Evolutionary conservation across 2,113 vertebrate genomes (phyloP).

Genomic region (Sebastes schlegelii): DNA sequence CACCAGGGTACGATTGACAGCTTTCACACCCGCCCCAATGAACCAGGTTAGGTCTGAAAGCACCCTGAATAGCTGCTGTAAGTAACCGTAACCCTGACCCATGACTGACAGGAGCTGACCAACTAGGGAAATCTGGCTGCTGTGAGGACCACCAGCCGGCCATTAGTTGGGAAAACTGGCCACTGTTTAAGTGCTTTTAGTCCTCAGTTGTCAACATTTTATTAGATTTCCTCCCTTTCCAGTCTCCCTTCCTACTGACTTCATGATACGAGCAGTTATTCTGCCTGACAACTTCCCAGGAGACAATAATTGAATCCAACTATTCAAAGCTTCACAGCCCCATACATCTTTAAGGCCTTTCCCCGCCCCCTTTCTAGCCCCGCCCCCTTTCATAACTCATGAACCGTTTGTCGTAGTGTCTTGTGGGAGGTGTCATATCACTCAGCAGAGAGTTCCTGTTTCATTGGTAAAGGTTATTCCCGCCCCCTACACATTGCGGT

Average conservation of each 20-base stretch:
- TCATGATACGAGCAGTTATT: neutral
- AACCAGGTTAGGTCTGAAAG: neutral
- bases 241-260: neutral
- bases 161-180: neutral
- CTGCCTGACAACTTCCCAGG: neutral
- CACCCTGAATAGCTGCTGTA: neutral
- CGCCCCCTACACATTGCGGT: too few relatives aligned
- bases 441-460: too few relatives aligned
- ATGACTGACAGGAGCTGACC: neutral
- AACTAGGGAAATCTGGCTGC: too few relatives aligned
- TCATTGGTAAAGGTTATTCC: too few relatives aligned
- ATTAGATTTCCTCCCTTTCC: neutral
- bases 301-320: neutral
- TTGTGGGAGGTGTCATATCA: too few relatives aligned
- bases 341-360: neutral
- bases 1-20: too few relatives aligned
- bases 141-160: neutral
- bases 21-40: too few relatives aligned
- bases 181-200: neutral
- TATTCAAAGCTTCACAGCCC: neutral
- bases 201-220: neutral
- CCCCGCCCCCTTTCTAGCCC: too few relatives aligned
- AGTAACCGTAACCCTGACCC: too few relatives aligned
- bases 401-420: too few relatives aligned
- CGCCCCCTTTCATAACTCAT: too few relatives aligned